phyloP scores from a whole-genome alignment of 2,888 invertebrate species.

The Agrochola lychnidis region DNA sequence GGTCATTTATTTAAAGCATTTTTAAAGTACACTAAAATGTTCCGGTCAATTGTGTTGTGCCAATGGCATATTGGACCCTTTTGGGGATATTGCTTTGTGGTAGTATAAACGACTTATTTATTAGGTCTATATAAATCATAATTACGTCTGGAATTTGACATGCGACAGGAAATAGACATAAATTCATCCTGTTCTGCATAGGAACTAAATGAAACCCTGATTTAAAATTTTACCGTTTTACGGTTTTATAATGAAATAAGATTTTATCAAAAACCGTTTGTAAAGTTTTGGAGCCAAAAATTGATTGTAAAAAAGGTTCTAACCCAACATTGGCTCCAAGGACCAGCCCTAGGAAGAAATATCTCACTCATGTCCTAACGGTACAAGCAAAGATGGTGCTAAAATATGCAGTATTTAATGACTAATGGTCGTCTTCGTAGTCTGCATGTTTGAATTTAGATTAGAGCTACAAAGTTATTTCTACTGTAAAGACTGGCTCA shows the following conservation, averaged over 20 bases:
- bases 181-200: not conserved
- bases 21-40: constrained; percentile 65
- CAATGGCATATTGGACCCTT: constrained; percentile 36
- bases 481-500: not conserved
- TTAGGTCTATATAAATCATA: constrained; percentile 34
- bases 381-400: constrained; percentile 48
- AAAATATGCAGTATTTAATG: constrained; percentile 55
- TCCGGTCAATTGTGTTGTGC: constrained; percentile 59
- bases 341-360: constrained; percentile 41
- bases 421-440: constrained; percentile 34
- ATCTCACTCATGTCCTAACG: constrained; percentile 51
- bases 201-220: not conserved
- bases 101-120: constrained; percentile 42
- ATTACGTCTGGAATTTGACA: constrained; percentile 11
- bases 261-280: not conserved
- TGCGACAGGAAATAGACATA: not conserved
- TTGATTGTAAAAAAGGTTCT: not conserved
- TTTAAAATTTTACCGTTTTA: not conserved
- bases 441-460: constrained; percentile 45
- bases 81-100: constrained; percentile 25
- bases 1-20: constrained; percentile 63
- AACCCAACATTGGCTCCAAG: not conserved
- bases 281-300: not conserved
- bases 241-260: not conserved
- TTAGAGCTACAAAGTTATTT: constrained; percentile 18